These are phyloP conservation scores for Strigamia transsilvanica DNA, from an alignment of 2,888 invertebrate species.

Conservation along the genomic window DNA sequence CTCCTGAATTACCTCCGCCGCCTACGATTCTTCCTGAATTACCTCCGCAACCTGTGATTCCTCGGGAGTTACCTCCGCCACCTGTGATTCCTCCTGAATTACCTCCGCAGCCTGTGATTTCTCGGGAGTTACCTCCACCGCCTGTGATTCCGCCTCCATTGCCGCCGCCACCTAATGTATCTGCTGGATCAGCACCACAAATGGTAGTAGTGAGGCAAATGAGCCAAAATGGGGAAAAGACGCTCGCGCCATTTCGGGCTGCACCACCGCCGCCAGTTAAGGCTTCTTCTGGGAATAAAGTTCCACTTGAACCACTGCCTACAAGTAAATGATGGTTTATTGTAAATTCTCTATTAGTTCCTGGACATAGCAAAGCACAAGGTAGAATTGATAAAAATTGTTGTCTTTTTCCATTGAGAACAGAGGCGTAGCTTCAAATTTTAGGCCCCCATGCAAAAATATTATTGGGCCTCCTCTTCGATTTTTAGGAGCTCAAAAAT, in stretches of 20 bases:
- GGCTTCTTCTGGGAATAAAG: neutral
- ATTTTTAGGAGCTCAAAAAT: too few relatives aligned
- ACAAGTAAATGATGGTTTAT: too few relatives aligned
- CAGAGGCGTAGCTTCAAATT: too few relatives aligned
- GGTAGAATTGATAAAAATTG: too few relatives aligned
- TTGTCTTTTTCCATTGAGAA: too few relatives aligned
- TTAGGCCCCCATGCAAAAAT: too few relatives aligned
- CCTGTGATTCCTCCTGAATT: neutral
- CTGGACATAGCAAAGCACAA: too few relatives aligned
- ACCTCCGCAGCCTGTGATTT: slow-evolving; percentile 11
- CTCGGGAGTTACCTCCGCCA: neutral
- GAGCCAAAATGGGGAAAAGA: neutral
- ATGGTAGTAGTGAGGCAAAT: neutral
- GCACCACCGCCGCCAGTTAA: neutral
- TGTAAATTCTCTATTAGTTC: too few relatives aligned
- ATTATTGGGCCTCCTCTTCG: too few relatives aligned
- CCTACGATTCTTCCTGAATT: neutral
- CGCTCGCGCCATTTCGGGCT: slow-evolving; percentile 3
- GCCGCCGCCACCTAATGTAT: neutral
- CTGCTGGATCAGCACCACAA: neutral
- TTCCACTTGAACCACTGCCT: too few relatives aligned
- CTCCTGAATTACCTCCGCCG: neutral
- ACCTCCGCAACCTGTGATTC: neutral
- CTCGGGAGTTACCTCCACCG: neutral
- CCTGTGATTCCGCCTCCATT: neutral